Conservation (phyloP, 2,113 vertebrate species). For the Stigmatopora nigra region DNA sequence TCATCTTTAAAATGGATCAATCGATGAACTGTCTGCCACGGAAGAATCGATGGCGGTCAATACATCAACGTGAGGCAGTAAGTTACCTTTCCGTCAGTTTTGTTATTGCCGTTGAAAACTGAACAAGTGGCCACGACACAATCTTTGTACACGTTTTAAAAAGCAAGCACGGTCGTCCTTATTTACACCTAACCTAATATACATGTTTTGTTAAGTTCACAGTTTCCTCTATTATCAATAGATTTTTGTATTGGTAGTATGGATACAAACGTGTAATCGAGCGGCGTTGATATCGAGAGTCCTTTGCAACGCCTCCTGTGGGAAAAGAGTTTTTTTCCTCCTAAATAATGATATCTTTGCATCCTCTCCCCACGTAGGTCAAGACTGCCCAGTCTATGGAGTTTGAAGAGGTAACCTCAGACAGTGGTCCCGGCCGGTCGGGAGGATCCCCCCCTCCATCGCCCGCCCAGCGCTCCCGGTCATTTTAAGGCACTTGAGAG, state of each 20-base stretch:
- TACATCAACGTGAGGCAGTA: conserved; percentile 32
- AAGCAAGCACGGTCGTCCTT: conserved; percentile 89
- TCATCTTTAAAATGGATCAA: conserved; percentile 54
- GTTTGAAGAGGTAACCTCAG: neutral
- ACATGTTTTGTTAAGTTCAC: conserved; percentile 90
- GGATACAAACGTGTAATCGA: conserved; percentile 39
- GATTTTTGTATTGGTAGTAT: conserved; percentile 37
- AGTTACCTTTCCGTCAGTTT: conserved; percentile 24
- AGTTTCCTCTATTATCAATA: conserved; percentile 77
- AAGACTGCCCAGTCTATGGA: neutral
- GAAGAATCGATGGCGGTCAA: too few species aligned
- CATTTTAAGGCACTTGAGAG: conserved; percentile 91
- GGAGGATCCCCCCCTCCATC: neutral
- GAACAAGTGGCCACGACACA: conserved; percentile 75
- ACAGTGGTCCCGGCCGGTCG: neutral
- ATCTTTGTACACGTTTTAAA: conserved; percentile 78
- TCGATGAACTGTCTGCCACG: neutral
- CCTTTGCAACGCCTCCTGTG: conserved; percentile 66
- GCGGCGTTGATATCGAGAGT: conserved; percentile 68
- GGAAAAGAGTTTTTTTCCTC: neutral
- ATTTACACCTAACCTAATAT: conserved; percentile 84
- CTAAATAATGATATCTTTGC: conserved; percentile 1
- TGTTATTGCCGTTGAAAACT: conserved; percentile 6
- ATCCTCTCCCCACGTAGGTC: neutral
- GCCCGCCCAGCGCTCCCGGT: conserved; percentile 40